Conservation (phyloP, 2,888 invertebrate species). For the Sussaba pulchella region DNA sequence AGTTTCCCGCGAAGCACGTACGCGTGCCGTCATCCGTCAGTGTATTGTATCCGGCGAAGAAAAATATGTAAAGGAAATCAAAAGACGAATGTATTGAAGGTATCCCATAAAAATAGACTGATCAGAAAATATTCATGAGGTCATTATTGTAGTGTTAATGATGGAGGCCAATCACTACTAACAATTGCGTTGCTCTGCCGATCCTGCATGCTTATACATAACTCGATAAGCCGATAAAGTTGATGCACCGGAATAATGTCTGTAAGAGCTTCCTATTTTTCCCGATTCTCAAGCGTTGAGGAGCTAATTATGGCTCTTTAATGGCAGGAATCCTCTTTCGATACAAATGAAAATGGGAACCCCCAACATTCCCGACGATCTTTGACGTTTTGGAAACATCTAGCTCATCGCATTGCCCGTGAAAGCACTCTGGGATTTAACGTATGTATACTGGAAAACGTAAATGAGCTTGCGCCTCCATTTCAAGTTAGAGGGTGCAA, state of each 20-base stretch:
- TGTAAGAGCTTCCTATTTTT: neutral
- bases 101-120: too few species aligned
- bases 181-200: too few species aligned
- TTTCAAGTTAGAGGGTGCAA: too few species aligned
- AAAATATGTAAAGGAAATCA: neutral
- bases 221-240: too few species aligned
- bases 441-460: neutral
- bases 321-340: neutral
- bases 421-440: neutral
- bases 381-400: neutral
- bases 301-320: neutral
- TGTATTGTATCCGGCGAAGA: neutral
- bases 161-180: too few species aligned
- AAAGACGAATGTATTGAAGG: too few species aligned
- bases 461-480: neutral
- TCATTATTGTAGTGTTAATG: too few species aligned
- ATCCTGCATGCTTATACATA: too few species aligned
- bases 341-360: neutral
- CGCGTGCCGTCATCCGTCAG: neutral
- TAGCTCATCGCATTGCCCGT: neutral
- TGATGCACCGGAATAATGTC: neutral
- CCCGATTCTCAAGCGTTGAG: neutral
- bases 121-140: too few species aligned
- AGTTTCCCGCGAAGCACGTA: constrained; percentile 3
- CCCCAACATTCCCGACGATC: too few species aligned